A percentile compares a stretch with the other conserved stretches of the same genome.
phyloP scores from a whole-genome alignment of 2,113 vertebrate genomes.

The Larimichthys crocea region DNA sequence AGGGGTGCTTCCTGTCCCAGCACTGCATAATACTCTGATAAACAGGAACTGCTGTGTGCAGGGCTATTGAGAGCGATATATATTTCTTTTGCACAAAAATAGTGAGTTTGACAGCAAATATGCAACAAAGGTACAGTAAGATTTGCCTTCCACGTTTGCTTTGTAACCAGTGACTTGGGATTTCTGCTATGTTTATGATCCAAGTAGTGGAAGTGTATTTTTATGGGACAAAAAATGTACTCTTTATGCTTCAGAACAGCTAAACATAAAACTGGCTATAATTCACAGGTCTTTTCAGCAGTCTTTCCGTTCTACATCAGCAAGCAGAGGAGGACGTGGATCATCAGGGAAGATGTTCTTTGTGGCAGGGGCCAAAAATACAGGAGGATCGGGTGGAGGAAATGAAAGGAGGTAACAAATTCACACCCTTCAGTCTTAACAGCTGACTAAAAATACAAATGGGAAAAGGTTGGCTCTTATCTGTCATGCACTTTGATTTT shows the following conservation, averaged over 20 bases:
- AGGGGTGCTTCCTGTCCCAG: conserved; percentile 28
- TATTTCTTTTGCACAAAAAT: not conserved
- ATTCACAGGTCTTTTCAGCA: conserved; percentile 86
- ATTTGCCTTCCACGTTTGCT: not conserved
- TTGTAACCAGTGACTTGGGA: not conserved
- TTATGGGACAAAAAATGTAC: not conserved
- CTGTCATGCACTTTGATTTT: not conserved
- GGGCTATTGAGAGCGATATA: not conserved
- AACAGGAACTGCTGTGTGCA: conserved; percentile 9
- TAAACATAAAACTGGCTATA: conserved; percentile 21
- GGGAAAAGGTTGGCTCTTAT: too few relatives aligned
- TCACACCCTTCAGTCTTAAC: conserved; percentile 16
- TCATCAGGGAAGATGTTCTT: conserved; percentile 92
- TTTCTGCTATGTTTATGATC: not conserved
- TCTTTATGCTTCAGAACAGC: not conserved
- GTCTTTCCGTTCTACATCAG: conserved; percentile 78
- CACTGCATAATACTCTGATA: conserved; percentile 10
- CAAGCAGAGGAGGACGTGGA: conserved; percentile 78
- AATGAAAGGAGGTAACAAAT: conserved; percentile 90
- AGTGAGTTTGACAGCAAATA: conserved; percentile 51
- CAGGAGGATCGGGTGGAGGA: conserved; percentile 79
- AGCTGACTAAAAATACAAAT: not conserved
- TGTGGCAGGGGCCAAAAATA: conserved; percentile 89
- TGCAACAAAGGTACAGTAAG: conserved; percentile 78
- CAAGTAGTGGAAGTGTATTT: conserved; percentile 1